These are phyloP conservation scores for Corythornis vintsioides DNA, from an alignment of 2,113 vertebrate genomes.

Conservation along the genomic window DNA sequence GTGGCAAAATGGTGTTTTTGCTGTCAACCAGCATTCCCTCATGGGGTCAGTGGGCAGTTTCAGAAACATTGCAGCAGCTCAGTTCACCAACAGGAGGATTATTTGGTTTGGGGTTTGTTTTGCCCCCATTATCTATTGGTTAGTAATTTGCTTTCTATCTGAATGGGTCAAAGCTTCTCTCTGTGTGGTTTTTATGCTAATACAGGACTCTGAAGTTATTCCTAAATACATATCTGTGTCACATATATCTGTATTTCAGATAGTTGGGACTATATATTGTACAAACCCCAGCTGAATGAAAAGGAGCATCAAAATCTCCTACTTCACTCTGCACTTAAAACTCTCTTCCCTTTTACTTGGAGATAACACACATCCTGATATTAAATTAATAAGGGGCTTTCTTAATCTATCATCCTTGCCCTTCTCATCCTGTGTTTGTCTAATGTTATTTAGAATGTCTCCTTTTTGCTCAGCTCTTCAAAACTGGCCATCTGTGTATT, in stretches of 20 bases:
- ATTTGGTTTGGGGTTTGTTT: neutral
- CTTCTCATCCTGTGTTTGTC: neutral
- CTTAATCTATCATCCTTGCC: neutral
- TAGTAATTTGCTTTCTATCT: neutral
- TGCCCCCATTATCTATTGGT: neutral
- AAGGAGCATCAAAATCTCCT: neutral
- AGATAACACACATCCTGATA: neutral
- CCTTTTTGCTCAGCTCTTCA: neutral
- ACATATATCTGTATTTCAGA: neutral
- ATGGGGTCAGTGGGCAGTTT: neutral
- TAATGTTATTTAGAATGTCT: neutral
- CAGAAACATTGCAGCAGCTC: neutral
- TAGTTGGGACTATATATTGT: neutral
- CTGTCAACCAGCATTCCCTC: neutral
- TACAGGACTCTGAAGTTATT: neutral
- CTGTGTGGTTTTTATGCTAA: neutral
- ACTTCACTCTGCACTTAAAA: neutral
- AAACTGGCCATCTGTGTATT: neutral
- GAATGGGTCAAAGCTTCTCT: neutral
- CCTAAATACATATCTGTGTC: neutral
- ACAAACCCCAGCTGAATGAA: neutral
- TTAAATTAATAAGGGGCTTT: neutral
- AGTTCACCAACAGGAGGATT: neutral
- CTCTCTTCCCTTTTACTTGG: neutral
- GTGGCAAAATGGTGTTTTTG: fast-evolving